Base-by-base conservation (phyloP, 2,888 invertebrate species). In the Caenorhabditis sp. region DNA sequence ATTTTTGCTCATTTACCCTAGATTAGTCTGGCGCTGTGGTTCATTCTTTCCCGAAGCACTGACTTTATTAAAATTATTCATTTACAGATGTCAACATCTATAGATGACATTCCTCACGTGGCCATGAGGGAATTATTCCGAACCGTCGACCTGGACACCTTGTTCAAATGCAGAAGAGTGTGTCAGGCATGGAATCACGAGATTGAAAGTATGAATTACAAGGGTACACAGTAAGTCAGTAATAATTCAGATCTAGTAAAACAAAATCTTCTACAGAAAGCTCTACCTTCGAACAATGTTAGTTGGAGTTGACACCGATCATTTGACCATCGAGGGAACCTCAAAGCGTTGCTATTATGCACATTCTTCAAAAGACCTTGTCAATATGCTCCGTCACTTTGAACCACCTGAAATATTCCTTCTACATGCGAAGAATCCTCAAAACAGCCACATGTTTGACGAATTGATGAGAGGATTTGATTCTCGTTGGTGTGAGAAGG, bases 81-180 rank as follows among this genome's bases (percentile, higher is more conserved):
- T 50, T 50, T 50, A 20, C n/a, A 52, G 21, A 52, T 52, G 52
- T 7, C 8, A 8, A 25, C 7, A 8, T 12, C 43, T 2, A 26
- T 56, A 26, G 17, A 56, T 56, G 56, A 25, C 12, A 26, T 56
- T 17, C 26, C 56, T 10, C 56, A 71, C 26, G 67, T 67, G 25
- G 67, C 62, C 17, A 52, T 73, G 27, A 62, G 64, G n/a, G 68
- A 61, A 26, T 36, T 73, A 17, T 63, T 73, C 49, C 62, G 62
- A 26, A 49, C 31, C 1, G 65, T 63, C 7, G 63, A 73, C 43
- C 50, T 67, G 8, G 25, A 58, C 26, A 68, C 73, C 25, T 21
- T 67, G 23, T 59, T 67, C 14, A 59, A 23, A 12, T 73, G 73
- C 27, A 64, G 73, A 52, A 53, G 56, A 27, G 73, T 65, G 2